phyloP scores from a whole-genome alignment of 1,140 invertebrate species.

The Diorhabda sublineata region DNA sequence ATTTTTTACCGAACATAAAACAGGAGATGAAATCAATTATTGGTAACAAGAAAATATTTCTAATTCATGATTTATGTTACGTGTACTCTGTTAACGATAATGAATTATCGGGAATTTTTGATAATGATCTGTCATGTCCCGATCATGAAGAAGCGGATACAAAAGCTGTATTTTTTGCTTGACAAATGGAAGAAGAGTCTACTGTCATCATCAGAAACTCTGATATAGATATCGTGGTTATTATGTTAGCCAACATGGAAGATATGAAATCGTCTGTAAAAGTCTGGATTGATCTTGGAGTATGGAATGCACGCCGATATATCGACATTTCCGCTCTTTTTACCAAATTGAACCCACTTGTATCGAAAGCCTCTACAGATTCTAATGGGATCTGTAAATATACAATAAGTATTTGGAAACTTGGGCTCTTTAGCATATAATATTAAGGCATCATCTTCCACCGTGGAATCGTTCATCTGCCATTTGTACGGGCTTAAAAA shows the following conservation, averaged over 20 bases:
- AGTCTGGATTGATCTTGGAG: conserved; percentile 22
- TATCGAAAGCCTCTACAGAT: conserved; percentile 19
- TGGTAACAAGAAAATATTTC: conserved; percentile 16
- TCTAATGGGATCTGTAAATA: too few species aligned
- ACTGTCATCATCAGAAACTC: conserved; percentile 18
- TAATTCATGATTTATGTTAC: conserved; percentile 15
- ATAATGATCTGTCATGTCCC: conserved; percentile 15
- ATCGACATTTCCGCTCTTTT: conserved; percentile 23
- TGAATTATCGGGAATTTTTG: conserved; percentile 10
- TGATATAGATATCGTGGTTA: conserved; percentile 19
- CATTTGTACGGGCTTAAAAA: too few species aligned
- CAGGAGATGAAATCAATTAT: conserved; percentile 4
- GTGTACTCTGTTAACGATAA: not conserved
- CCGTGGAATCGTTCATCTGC: too few species aligned
- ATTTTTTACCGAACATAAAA: not conserved
- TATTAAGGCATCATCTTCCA: too few species aligned
- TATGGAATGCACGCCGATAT: conserved; percentile 22
- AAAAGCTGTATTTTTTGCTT: conserved; percentile 13
- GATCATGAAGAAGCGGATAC: conserved; percentile 20
- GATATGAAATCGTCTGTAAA: conserved; percentile 18
- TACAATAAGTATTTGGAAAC: too few species aligned
- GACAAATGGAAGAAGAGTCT: conserved; percentile 16
- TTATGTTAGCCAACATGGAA: conserved; percentile 22
- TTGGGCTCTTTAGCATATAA: too few species aligned
- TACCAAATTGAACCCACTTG: conserved; percentile 9